Percentiles rank a stretch among this genome's conserved stretches.
Evolutionary conservation across 1,140 invertebrate genomes (phyloP).

Genomic region (Listronotus bonariensis): DNA sequence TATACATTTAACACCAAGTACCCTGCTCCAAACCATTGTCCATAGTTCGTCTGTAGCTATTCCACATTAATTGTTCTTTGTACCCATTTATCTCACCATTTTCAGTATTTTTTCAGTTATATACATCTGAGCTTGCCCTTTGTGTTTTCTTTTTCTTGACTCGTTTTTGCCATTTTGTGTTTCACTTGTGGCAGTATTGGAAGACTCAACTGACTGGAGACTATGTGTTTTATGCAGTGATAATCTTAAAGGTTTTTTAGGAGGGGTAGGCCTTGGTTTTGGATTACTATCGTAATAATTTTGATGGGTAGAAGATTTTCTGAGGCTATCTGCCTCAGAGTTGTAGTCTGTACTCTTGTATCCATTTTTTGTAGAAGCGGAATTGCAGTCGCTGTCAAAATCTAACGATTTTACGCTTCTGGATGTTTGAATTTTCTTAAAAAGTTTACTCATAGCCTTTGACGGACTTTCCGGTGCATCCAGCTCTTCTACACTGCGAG

Average conservation of each 20-base stretch:
- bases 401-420: conserved; percentile 69
- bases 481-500: conserved; percentile 46
- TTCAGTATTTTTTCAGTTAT: conserved; percentile 18
- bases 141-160: conserved; percentile 60
- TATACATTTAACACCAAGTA: conserved; percentile 41
- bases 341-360: conserved; percentile 59
- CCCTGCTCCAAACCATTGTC: conserved; percentile 43
- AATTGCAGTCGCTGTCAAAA: conserved; percentile 67
- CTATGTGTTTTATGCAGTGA: conserved; percentile 81
- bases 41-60: conserved; percentile 36
- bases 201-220: conserved; percentile 73
- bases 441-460: conserved; percentile 41
- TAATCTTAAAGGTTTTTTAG: conserved; percentile 80
- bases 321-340: conserved; percentile 61
- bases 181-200: conserved; percentile 46
- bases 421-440: conserved; percentile 57
- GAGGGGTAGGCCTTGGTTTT: conserved; percentile 70
- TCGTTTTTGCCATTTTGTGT: conserved; percentile 46
- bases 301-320: conserved; percentile 54
- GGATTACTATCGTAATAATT: conserved; percentile 31
- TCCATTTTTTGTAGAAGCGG: conserved; percentile 50
- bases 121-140: conserved; percentile 58
- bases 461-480: conserved; percentile 37
- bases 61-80: conserved; percentile 39
- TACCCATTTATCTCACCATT: conserved; percentile 31